Conservation (phyloP, 2,888 invertebrate species). For the Spodoptera exigua region DNA sequence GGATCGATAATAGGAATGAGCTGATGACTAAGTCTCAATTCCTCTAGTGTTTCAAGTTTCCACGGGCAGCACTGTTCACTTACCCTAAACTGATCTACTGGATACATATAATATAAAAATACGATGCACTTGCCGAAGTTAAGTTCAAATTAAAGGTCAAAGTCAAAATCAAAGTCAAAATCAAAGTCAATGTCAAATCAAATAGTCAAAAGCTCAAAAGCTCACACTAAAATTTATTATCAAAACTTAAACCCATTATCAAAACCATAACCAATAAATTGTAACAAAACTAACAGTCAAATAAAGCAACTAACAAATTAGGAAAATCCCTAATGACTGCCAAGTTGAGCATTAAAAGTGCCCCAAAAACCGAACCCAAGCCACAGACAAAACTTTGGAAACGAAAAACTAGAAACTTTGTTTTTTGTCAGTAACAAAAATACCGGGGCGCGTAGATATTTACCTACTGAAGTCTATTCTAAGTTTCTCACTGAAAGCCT, state of each 20-base stretch:
- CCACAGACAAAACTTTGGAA: slow-evolving; percentile 26
- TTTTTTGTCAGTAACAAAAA: slow-evolving; percentile 39
- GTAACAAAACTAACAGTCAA: slow-evolving; percentile 8
- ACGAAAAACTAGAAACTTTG: slow-evolving; percentile 43
- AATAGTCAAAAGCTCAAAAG: too few species aligned
- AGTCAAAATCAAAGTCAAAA: too few species aligned
- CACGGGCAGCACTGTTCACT: too few species aligned
- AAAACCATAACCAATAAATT: slow-evolving; percentile 16
- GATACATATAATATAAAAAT: too few species aligned
- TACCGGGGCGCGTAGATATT: slow-evolving; percentile 40
- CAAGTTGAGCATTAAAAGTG: slow-evolving; percentile 22
- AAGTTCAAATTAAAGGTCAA: too few species aligned
- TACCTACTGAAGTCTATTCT: slow-evolving; percentile 33
- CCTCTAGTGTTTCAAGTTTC: too few species aligned
- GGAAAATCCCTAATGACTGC: slow-evolving; percentile 27
- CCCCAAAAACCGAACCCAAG: slow-evolving; percentile 5
- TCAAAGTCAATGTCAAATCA: too few species aligned
- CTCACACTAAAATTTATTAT: too few species aligned
- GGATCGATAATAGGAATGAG: too few species aligned
- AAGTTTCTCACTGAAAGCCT: slow-evolving; percentile 52
- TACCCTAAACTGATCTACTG: too few species aligned
- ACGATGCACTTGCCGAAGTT: too few species aligned
- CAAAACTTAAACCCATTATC: neutral
- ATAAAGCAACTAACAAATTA: slow-evolving; percentile 19
- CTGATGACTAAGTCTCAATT: too few species aligned